These are phyloP conservation scores for Scaptomyza flava DNA, from an alignment of 2,888 invertebrate genomes.

Conservation along the genomic window DNA sequence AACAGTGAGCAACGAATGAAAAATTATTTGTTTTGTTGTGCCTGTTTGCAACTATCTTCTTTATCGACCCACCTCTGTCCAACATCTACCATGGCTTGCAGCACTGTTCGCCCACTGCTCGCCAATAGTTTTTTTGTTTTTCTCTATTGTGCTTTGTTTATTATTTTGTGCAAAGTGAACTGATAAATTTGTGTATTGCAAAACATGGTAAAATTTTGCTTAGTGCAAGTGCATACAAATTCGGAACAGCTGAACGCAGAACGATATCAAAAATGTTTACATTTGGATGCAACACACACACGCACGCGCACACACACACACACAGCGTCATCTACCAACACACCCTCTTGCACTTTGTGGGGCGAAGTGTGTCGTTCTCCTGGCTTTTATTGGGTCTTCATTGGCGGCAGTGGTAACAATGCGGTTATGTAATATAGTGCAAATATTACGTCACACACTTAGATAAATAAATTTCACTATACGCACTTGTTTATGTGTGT, in stretches of 20 bases:
- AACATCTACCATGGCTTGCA: neutral
- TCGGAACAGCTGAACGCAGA: neutral
- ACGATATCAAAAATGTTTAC: constrained; percentile 6
- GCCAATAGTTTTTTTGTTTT: neutral
- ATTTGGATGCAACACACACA: neutral
- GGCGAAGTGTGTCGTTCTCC: constrained; percentile 13
- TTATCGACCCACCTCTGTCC: neutral
- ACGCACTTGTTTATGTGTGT: constrained; percentile 9
- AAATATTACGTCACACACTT: constrained; percentile 71
- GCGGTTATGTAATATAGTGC: constrained; percentile 76
- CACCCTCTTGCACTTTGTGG: neutral
- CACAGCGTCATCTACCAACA: neutral
- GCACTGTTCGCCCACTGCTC: neutral
- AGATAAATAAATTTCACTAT: constrained; percentile 69
- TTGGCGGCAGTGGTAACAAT: constrained; percentile 69
- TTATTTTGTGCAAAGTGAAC: neutral
- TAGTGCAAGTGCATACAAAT: constrained; percentile 17
- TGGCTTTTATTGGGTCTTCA: constrained; percentile 58
- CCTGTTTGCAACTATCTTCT: neutral
- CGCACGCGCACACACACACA: neutral
- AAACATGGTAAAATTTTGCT: constrained; percentile 16
- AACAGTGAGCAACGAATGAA: neutral
- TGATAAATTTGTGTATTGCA: neutral
- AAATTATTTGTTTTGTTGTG: neutral
- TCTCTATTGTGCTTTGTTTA: constrained; percentile 12